A percentile compares a stretch with the other conserved stretches of the same genome.
These are phyloP conservation scores for Muntiacus muntjak DNA, from an alignment of 2,113 vertebrate species.

Conservation along the genomic window DNA sequence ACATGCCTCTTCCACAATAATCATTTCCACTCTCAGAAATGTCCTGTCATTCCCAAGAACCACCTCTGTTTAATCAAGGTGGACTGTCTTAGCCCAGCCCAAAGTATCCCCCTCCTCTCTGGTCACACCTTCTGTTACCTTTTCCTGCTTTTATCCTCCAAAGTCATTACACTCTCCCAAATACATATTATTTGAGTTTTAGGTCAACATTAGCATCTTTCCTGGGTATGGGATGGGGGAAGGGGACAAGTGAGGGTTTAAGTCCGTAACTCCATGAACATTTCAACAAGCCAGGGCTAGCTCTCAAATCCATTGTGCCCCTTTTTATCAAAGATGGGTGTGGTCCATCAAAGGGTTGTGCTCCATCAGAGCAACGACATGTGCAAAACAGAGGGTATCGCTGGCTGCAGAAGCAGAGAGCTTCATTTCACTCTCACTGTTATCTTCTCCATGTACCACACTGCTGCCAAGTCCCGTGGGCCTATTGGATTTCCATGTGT, in stretches of 20 bases:
- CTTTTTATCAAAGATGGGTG: not conserved
- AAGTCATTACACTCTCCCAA: not conserved
- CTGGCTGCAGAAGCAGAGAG: not conserved
- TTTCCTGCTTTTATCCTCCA: not conserved
- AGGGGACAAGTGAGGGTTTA: not conserved
- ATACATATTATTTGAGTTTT: not conserved
- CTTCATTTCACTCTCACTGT: not conserved
- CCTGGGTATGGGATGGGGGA: not conserved
- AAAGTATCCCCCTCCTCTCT: not conserved
- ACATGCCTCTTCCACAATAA: not conserved
- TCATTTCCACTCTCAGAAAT: not conserved
- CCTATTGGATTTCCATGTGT: not conserved
- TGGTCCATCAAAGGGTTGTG: not conserved
- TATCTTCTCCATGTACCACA: fast-evolving
- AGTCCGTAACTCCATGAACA: not conserved
- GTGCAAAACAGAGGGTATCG: not conserved
- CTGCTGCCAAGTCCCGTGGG: constrained; percentile 11
- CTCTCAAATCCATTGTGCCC: not conserved
- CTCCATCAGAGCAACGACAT: not conserved
- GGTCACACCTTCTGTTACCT: not conserved
- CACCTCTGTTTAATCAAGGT: not conserved
- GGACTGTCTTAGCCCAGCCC: not conserved
- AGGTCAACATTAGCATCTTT: not conserved
- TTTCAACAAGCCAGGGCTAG: not conserved
- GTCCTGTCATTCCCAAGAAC: not conserved